Percentiles rank a stretch among this genome's conserved stretches.
phyloP scores from a whole-genome alignment of 2,888 invertebrate genomes.

The Drosophila kokeensis region DNA sequence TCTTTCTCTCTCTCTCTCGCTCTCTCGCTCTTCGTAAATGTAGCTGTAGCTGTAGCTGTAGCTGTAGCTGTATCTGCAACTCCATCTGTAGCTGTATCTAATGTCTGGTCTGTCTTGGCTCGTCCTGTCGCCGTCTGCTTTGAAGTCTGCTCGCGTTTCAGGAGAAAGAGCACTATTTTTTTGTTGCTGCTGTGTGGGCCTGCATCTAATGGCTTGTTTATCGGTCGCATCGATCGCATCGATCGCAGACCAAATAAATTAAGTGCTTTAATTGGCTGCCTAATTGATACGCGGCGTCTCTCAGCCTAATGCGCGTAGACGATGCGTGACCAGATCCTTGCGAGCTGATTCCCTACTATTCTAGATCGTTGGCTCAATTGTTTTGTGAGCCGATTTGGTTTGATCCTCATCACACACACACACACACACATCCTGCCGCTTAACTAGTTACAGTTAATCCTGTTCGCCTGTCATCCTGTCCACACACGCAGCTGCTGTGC shows the following conservation, averaged over 20 bases:
- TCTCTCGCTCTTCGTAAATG: not conserved
- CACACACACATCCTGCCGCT: slow-evolving; percentile 31
- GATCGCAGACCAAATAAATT: slow-evolving; percentile 70
- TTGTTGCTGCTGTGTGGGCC: not conserved
- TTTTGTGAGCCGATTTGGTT: slow-evolving; percentile 45
- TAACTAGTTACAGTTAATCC: slow-evolving; percentile 58
- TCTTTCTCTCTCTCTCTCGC: slow-evolving; percentile 3
- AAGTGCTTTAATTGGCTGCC: slow-evolving; percentile 57
- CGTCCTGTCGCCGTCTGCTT: slow-evolving; percentile 44
- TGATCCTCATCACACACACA: slow-evolving; percentile 14
- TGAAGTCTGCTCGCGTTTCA: slow-evolving; percentile 59
- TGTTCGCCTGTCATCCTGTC: slow-evolving; percentile 41
- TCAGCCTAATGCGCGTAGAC: slow-evolving; percentile 32
- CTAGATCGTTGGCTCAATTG: slow-evolving; percentile 10
- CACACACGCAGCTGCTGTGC: slow-evolving; percentile 41
- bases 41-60: slow-evolving; percentile 16
- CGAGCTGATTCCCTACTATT: not conserved
- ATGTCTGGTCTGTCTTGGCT: slow-evolving; percentile 12
- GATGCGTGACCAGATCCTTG: slow-evolving; percentile 23
- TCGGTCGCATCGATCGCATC: slow-evolving; percentile 48
- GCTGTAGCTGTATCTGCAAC: slow-evolving; percentile 1
- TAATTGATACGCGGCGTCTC: slow-evolving; percentile 67
- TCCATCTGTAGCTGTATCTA: slow-evolving; percentile 3
- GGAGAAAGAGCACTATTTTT: not conserved
- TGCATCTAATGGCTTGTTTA: slow-evolving; percentile 70